phyloP scores from a whole-genome alignment of 2,888 invertebrate genomes.

The Parapristionchus giblindavisi region DNA sequence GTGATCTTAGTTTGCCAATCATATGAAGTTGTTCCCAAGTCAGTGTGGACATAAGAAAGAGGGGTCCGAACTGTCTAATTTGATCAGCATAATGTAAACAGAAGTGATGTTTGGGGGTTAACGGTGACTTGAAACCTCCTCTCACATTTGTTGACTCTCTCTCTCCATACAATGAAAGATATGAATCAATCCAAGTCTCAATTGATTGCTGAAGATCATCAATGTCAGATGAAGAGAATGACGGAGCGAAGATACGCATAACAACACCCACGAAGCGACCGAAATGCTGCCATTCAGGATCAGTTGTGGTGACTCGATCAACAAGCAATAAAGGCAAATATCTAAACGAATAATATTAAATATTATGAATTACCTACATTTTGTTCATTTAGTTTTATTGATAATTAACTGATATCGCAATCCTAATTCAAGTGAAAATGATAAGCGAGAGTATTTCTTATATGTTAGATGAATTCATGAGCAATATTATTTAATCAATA shows the following conservation, averaged over 20 bases:
- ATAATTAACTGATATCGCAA: too few relatives aligned
- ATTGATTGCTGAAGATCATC: background rate
- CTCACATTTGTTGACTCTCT: background rate
- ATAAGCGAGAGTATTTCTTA: too few relatives aligned
- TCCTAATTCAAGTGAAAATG: too few relatives aligned
- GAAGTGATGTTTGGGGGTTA: background rate
- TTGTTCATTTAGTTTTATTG: too few relatives aligned
- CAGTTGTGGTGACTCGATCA: background rate
- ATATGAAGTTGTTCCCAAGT: background rate
- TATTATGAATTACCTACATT: background rate
- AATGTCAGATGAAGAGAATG: background rate
- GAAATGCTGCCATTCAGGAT: background rate
- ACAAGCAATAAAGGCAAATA: background rate
- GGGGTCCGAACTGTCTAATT: background rate
- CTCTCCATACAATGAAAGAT: background rate
- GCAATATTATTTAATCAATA: too few relatives aligned
- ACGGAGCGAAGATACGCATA: background rate
- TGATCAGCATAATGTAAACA: background rate
- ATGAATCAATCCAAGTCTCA: background rate
- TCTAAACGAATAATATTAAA: background rate
- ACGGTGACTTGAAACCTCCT: background rate
- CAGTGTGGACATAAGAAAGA: too few relatives aligned
- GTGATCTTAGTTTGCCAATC: background rate
- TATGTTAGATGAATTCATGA: too few relatives aligned
- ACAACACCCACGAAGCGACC: background rate